Base-by-base conservation (phyloP, 2,797 vertebrate species). In the Manis javanica region DNA sequence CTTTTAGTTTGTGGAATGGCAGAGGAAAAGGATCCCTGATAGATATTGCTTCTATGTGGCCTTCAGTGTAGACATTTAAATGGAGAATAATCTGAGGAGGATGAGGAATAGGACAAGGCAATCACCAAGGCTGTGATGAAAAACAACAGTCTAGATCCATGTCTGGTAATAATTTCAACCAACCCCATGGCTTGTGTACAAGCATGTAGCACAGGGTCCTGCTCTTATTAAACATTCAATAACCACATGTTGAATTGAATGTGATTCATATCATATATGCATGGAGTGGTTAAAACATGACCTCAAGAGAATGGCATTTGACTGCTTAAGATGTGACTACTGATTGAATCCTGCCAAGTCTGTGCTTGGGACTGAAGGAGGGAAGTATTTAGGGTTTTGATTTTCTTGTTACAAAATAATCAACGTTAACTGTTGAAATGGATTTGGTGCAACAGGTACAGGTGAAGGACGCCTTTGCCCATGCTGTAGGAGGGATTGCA, bases 391-490 rank as follows among this genome's bases (percentile, higher is more conserved):
- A 37, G 39, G 15, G 61, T 11, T 46, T 46, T 46, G 12, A 63
- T 79, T 86, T 55, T 72, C 49, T 37, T 68, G 5, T n/a, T 34
- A 7, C 34, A 53, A 75, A 51, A 55, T 9, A 53, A 15, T 85
- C 71, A 53, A 11, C 12, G 11, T 42, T 84, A 69, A 83, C 53
- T 46, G 3, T 46, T 78, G 23, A 51, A 84, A 89, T 85, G 55
- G 34, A 89, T 85, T 78, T 85, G 85, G 23, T 46, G 59, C 77
- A 75, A 53, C 42, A 88, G 90, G 77, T 88, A 8, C 71, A 89
- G 63, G 55, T 90, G 39, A 85, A 71, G 71, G 55, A 93, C 39
- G 7, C 8, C 0, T 37, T 63, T 13, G 24, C 15, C 71, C 79
- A 26, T 72, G 71, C 89, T 3, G 2, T 72, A 57, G 79, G 46